These are phyloP conservation scores for Microtus montanus DNA, from an alignment of 2,113 vertebrate species.

Conservation along the genomic window DNA sequence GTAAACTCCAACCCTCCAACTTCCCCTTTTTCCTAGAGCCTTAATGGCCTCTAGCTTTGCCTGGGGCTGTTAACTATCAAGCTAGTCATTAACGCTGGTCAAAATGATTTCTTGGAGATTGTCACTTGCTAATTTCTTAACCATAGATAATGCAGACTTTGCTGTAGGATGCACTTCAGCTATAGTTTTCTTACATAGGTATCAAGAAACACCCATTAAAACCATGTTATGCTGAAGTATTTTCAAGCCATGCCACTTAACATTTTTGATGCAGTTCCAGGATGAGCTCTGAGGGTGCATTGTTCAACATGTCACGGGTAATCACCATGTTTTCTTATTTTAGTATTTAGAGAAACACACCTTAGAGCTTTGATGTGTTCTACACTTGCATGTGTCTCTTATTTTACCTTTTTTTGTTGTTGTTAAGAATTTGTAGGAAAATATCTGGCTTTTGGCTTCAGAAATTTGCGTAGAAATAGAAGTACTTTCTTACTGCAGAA, in stretches of 20 bases:
- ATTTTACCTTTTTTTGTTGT: slow-evolving; percentile 50
- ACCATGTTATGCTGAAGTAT: background rate
- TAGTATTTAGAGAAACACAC: slow-evolving; percentile 42
- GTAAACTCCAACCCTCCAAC: slow-evolving; percentile 32
- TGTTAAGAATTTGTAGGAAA: background rate
- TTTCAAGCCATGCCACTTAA: slow-evolving; percentile 29
- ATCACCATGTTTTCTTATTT: background rate
- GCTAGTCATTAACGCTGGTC: slow-evolving; percentile 63
- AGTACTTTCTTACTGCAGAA: slow-evolving; percentile 1
- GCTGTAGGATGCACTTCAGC: background rate
- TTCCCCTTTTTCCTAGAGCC: background rate
- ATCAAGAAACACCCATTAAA: background rate
- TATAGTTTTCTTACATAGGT: background rate
- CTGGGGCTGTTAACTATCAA: slow-evolving; percentile 55
- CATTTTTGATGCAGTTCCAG: slow-evolving; percentile 19
- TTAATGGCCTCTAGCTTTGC: slow-evolving; percentile 56
- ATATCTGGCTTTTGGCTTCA: slow-evolving; percentile 39
- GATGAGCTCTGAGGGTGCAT: background rate
- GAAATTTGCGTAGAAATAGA: slow-evolving; percentile 17
- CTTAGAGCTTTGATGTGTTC: background rate
- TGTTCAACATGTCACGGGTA: background rate
- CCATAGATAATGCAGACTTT: background rate
- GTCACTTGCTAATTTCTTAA: slow-evolving; percentile 37
- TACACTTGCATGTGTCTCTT: background rate
- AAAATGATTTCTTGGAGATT: slow-evolving; percentile 69